Base-by-base conservation (phyloP, 37 sponge, comb jelly and placozoan genomes). In the Cliona cf. orientalis region DNA sequence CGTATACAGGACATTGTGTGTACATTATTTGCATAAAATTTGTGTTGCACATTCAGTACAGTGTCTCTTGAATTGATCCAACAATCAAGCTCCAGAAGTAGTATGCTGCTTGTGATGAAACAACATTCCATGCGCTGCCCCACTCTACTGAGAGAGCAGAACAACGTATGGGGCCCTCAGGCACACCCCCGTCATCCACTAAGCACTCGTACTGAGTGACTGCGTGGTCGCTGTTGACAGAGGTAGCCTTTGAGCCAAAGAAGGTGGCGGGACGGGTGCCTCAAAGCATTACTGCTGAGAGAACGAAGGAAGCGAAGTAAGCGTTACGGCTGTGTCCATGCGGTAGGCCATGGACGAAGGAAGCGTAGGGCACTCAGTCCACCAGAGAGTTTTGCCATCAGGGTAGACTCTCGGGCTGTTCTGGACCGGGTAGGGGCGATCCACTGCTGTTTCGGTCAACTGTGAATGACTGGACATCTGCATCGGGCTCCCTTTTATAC, bases 171-270 rank as follows among this genome's bases (percentile, higher is more conserved):
- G 83, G 42, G 81, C 55, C 74, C 83, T 63, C 57, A 64, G 43
- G 83, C 49, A 33, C 46, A 73, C 53, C 82, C 72, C 39, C 71
- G 46, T 66, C 83, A 82, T 65, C 83, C 83, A 82, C 83, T 43
- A 78, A 85, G 86, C 86, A 85, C 86, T 76, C 86, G 29, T 28
- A 35, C n/a, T 25, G 86, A 76, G 86, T 85, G 78, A 85, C 22
- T 2, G 86, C 86, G 86, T 85, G 86, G 86, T 57, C 86, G 86
- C 86, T 85, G 58, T 84, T 58, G 79, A 37, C 33, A 66, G 68
- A 58, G 71, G 42, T 14, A 21, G 42, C 76, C 84, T 49, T 84
- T 67, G 55, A 53, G 45, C 84, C 68, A 43, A 75, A 66, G 68
- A 21, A 12, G 41, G 34, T 59, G 23, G 58, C 34, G 23, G 42